phyloP scores from a whole-genome alignment of 1,140 invertebrate genomes.

The Drosophila tsacasi region DNA sequence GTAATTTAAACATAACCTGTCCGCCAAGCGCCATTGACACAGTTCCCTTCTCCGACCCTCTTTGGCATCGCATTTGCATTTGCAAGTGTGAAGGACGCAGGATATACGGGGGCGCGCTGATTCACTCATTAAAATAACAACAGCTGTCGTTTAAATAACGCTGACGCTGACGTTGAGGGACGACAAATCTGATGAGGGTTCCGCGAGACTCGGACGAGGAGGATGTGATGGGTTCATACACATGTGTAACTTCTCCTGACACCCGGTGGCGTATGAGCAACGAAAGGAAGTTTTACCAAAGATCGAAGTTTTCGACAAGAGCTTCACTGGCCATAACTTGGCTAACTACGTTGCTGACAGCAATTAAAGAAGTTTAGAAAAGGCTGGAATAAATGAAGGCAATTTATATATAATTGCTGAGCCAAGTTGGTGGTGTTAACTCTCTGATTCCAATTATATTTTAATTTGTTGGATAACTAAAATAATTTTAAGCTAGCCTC shows the following conservation, averaged over 20 bases:
- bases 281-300: conserved; percentile 1
- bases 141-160: conserved; percentile 65
- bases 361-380: conserved; percentile 15
- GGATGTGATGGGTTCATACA: background rate
- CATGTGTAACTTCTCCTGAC: conserved; percentile 10
- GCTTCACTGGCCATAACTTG: background rate
- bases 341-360: background rate
- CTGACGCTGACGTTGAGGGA: conserved; percentile 6
- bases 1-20: conserved; percentile 55
- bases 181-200: conserved; percentile 23
- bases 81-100: conserved; percentile 44
- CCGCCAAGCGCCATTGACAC: conserved; percentile 49
- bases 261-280: conserved; percentile 22
- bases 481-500: no score
- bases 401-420: conserved; percentile 1
- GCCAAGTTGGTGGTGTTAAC: background rate
- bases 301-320: conserved; percentile 28
- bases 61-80: conserved; percentile 25
- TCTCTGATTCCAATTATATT: background rate
- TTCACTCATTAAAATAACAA: conserved; percentile 72
- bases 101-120: conserved; percentile 41
- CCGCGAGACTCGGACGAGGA: background rate
- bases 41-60: conserved; percentile 13
- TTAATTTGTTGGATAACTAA: background rate
- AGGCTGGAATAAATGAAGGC: background rate